phyloP scores from a whole-genome alignment of 1,140 invertebrate genomes.

The Chymomyza costata region DNA sequence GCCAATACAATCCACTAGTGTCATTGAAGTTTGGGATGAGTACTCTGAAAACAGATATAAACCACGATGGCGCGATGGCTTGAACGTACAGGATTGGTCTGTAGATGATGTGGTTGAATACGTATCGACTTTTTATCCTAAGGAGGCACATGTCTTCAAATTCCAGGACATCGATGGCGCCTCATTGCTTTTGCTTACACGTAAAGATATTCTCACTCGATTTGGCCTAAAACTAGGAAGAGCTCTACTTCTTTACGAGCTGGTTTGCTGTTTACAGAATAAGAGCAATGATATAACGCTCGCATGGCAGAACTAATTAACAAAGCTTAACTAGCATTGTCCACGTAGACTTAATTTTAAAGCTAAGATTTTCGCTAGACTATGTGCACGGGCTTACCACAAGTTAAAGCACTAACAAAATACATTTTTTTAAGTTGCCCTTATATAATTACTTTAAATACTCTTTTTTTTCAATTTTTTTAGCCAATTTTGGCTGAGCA shows the following conservation, averaged over 20 bases:
- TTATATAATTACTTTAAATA: not conserved
- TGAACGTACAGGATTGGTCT: constrained; percentile 44
- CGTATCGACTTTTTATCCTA: constrained; percentile 47
- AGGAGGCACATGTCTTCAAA: constrained; percentile 49
- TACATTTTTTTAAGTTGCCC: too few species aligned
- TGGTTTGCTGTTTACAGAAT: constrained; percentile 51
- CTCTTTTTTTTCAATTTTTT: not conserved
- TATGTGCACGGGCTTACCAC: too few species aligned
- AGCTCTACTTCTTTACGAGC: constrained; percentile 56
- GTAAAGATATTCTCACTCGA: constrained; percentile 55
- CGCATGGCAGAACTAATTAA: constrained; percentile 43
- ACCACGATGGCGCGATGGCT: too few species aligned
- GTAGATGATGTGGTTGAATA: constrained; percentile 55
- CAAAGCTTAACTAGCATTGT: too few species aligned
- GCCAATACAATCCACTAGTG: not conserved
- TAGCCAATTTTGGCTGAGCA: not conserved
- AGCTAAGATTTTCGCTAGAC: too few species aligned
- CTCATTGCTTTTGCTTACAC: constrained; percentile 57
- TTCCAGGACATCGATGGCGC: constrained; percentile 65
- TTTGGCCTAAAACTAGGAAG: constrained; percentile 64
- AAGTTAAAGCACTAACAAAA: too few species aligned
- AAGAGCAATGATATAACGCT: constrained; percentile 35
- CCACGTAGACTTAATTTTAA: too few species aligned
- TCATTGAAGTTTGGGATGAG: not conserved
- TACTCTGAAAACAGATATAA: not conserved